Percentiles rank a stretch among this genome's conserved stretches.
These are phyloP conservation scores for Gadopsis marmoratus DNA, from an alignment of 2,797 vertebrate species.

Conservation along the genomic window DNA sequence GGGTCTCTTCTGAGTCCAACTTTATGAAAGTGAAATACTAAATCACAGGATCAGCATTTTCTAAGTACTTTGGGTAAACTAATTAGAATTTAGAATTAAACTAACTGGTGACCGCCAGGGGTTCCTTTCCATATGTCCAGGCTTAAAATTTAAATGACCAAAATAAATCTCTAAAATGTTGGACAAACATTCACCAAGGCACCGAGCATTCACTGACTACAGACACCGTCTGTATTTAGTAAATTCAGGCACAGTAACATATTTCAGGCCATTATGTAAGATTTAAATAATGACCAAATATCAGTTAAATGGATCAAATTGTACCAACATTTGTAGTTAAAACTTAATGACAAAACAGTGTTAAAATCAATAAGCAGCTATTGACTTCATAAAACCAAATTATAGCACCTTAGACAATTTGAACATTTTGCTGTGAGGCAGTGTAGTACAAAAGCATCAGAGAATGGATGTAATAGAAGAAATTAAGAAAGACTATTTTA, in stretches of 20 bases:
- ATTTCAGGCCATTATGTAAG: not conserved
- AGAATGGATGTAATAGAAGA: constrained; percentile 2
- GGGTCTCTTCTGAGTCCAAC: not conserved
- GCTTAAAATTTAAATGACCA: not conserved
- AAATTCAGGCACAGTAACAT: not conserved
- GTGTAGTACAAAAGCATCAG: not conserved
- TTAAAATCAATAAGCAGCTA: not conserved
- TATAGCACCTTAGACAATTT: not conserved
- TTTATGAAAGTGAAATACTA: not conserved
- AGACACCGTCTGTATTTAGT: not conserved
- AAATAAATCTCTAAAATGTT: not conserved
- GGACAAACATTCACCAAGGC: not conserved
- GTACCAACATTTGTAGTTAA: constrained; percentile 8
- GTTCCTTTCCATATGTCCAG: not conserved
- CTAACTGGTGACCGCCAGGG: not conserved
- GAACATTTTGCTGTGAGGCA: constrained; percentile 12
- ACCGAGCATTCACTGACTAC: not conserved
- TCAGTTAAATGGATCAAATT: not conserved
- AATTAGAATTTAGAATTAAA: not conserved
- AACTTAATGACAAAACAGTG: not conserved
- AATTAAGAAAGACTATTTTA: not conserved
- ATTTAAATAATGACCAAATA: not conserved
- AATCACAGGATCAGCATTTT: not conserved
- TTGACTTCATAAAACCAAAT: constrained; percentile 1
- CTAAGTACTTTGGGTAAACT: not conserved